Evolutionary conservation across 2,888 invertebrate genomes (phyloP).

Genomic region (Dolichopus griseipennis): DNA sequence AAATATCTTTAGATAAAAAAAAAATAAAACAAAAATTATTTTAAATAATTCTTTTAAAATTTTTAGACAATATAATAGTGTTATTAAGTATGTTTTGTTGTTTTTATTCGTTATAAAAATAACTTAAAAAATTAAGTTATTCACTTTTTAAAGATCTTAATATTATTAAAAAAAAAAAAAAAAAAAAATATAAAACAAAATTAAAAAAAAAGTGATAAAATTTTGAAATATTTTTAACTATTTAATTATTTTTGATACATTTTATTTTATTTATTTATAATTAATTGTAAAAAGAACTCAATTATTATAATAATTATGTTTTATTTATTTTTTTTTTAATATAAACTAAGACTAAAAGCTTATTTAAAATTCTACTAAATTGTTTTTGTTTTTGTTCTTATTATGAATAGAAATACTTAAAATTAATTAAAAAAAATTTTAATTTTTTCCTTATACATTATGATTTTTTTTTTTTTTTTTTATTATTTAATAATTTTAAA

Average conservation of each 20-base stretch:
- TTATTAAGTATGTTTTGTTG: no score
- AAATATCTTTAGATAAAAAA: no score
- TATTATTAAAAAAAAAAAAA: not conserved
- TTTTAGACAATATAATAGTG: no score
- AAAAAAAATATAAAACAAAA: not conserved
- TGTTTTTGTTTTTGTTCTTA: not conserved
- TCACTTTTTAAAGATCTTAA: not conserved
- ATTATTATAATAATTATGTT: not conserved
- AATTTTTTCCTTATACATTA: not conserved
- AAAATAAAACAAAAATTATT: no score
- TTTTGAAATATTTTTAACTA: not conserved
- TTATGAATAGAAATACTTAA: not conserved
- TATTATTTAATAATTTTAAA: no score
- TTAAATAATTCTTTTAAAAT: no score
- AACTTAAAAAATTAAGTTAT: conserved; percentile 6
- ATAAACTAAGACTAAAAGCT: conserved; percentile 1
- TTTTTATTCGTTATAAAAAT: not conserved
- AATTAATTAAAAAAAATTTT: not conserved
- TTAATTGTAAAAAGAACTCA: conserved; percentile 1
- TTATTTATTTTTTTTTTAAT: not conserved
- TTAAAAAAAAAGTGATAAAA: not conserved
- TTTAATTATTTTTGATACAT: not conserved
- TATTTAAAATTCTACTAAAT: conserved; percentile 6
- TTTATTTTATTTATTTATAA: not conserved
- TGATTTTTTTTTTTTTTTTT: not conserved